Conservation (phyloP, 2,113 vertebrate species). For the Chrysochloris asiatica region DNA sequence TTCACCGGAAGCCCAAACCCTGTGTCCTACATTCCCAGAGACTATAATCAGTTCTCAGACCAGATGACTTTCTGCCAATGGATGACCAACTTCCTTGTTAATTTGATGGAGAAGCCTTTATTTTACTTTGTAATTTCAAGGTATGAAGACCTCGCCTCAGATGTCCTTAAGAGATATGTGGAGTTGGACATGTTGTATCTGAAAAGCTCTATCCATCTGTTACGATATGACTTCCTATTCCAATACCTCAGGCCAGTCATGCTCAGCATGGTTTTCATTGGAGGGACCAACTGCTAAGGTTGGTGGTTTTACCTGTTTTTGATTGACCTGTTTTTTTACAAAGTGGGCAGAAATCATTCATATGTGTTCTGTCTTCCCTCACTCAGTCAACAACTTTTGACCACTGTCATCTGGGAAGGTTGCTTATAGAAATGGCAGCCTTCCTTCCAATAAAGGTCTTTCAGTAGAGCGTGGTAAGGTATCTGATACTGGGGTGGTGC, state of each 20-base stretch:
- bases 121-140: conserved; percentile 78
- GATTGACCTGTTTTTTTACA: neutral
- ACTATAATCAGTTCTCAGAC: conserved; percentile 84
- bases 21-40: conserved; percentile 82
- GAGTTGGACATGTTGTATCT: conserved; percentile 80
- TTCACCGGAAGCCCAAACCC: conserved; percentile 84
- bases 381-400: accelerated
- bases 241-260: conserved; percentile 90
- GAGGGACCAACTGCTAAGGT: conserved; percentile 86
- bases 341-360: neutral
- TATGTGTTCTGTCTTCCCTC: neutral
- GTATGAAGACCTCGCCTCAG: conserved; percentile 80
- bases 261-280: conserved; percentile 90
- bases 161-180: conserved; percentile 86
- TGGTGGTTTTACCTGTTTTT: neutral
- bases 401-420: neutral
- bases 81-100: conserved; percentile 85
- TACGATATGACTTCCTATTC: conserved; percentile 89
- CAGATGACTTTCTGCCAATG: conserved; percentile 89
- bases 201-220: conserved; percentile 85
- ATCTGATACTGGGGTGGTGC: too few relatives aligned
- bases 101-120: conserved; percentile 81
- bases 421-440: neutral
- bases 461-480: too few relatives aligned
- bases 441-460: too few relatives aligned